Evolutionary conservation across 2,113 vertebrate genomes (phyloP), one percentile per base, ranked within the genome.

Genomic region (Proteles cristata): DNA sequence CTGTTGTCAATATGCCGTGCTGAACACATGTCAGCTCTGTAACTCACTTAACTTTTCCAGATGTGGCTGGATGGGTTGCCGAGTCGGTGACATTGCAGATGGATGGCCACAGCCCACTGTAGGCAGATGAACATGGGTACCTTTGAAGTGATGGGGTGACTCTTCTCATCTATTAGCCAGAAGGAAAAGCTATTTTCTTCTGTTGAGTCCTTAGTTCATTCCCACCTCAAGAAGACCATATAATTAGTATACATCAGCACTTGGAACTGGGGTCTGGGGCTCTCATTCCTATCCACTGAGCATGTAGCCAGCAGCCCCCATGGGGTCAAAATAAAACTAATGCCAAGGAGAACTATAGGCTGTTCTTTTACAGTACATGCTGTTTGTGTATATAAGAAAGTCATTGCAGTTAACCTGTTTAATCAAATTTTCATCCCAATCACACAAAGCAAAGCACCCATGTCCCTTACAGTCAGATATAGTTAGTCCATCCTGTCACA

Each of bases 11-110:
- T 89, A 96, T 93, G 88, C 97, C 93, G 96, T 90, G 84, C 97
- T 79, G 96, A 96, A 39, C 81, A 61, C 25, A 11, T 63, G 92
- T 89, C 94, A 53, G 43, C 80, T 66, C 86, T 26, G 95, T 93
- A 69, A 93, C 88, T 96, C 96, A 15, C 93, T 97, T 97, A 97
- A 93, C 94, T 98, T 99, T 98, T 98, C 98, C 98, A 98, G 98
- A 99, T 98, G 98, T 97, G 98, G 93, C 94, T 83, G 96, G 94
- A 85, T 93, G 97, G 98, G 96, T 96, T 95, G 96, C 90, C 55
- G 28, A 94, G 86, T 94, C 61, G 58, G 97, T 98, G 98, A 96
- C 98, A 97, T 71, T 94, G 91, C 81, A 98, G 97, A 98, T 98
- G 97, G 97, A 98, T 96, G 96, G 97, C 86, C 71, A 16, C 65